A percentile compares a stretch with the other conserved stretches of the same genome.
phyloP scores from a whole-genome alignment of 2,888 invertebrate genomes.

The Carterocephalus palaemon region DNA sequence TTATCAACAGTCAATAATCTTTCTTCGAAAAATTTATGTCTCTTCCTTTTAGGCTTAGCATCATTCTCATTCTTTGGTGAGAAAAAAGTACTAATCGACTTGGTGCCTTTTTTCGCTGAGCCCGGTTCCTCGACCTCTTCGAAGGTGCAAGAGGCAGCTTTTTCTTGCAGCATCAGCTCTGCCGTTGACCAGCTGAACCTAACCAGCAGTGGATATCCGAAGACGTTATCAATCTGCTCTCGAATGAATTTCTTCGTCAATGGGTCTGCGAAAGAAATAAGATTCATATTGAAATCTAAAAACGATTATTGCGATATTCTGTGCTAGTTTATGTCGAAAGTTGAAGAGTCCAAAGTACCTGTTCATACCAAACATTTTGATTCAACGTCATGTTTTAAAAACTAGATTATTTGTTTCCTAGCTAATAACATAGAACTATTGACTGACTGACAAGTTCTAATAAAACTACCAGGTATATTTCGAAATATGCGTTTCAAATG shows the following conservation, averaged over 20 bases:
- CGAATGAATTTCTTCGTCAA: constrained; percentile 93
- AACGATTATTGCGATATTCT: no score
- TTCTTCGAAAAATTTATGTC: constrained; percentile 83
- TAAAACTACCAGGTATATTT: no score
- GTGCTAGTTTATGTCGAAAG: no score
- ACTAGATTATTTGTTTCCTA: no score
- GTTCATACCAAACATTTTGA: no score
- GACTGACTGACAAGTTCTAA: no score
- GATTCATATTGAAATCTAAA: no score
- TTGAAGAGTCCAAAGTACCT: no score
- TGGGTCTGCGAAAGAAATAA: constrained; percentile 84
- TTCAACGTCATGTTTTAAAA: no score
- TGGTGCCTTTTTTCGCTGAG: constrained; percentile 62
- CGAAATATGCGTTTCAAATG: no score
- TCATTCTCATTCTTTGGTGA: constrained; percentile 49
- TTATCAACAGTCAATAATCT: constrained; percentile 79
- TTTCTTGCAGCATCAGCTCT: constrained; percentile 85
- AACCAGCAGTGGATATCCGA: constrained; percentile 96
- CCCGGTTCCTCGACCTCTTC: constrained; percentile 77
- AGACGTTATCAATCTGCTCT: constrained; percentile 90
- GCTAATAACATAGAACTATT: no score
- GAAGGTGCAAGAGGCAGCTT: constrained; percentile 85
- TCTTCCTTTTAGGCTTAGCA: constrained; percentile 64
- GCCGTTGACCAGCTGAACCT: constrained; percentile 99
- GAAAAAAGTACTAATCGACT: constrained; percentile 82